Percentiles rank a stretch among this genome's conserved stretches.
phyloP scores from a whole-genome alignment of 2,113 vertebrate species.

The Emberiza fucata region DNA sequence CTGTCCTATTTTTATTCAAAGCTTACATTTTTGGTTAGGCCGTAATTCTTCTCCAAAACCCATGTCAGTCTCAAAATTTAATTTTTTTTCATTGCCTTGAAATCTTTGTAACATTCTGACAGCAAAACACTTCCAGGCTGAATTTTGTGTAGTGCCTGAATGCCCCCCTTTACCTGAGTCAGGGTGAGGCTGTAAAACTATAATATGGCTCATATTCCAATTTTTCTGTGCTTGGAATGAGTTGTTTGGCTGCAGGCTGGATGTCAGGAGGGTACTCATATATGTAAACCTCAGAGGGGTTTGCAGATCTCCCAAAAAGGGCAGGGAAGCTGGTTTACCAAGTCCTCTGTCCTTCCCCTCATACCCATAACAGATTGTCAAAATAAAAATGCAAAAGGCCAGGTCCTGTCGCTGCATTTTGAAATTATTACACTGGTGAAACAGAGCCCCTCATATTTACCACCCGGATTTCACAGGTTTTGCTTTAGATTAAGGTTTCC shows the following conservation, averaged over 20 bases:
- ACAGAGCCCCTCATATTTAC: neutral
- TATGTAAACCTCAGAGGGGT: neutral
- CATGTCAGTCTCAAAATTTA: accelerated
- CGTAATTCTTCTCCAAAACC: neutral
- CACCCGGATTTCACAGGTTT: neutral
- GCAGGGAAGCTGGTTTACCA: neutral
- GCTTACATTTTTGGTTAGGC: neutral
- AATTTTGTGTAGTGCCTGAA: neutral
- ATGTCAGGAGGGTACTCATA: neutral
- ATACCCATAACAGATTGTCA: neutral
- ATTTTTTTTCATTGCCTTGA: neutral
- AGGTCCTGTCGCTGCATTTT: neutral
- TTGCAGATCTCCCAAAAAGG: neutral
- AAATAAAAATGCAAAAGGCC: neutral
- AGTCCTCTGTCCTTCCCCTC: neutral
- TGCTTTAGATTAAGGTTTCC: neutral
- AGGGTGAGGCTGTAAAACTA: neutral
- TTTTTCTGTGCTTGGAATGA: neutral
- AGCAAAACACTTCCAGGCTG: neutral
- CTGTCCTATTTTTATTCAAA: too few relatives aligned
- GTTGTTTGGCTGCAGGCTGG: neutral
- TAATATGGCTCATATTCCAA: accelerated
- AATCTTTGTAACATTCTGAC: neutral
- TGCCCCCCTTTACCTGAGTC: neutral
- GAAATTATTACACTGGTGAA: neutral